These are phyloP conservation scores for Heliconius eleuchia DNA, from an alignment of 1,140 invertebrate species.

Conservation along the genomic window DNA sequence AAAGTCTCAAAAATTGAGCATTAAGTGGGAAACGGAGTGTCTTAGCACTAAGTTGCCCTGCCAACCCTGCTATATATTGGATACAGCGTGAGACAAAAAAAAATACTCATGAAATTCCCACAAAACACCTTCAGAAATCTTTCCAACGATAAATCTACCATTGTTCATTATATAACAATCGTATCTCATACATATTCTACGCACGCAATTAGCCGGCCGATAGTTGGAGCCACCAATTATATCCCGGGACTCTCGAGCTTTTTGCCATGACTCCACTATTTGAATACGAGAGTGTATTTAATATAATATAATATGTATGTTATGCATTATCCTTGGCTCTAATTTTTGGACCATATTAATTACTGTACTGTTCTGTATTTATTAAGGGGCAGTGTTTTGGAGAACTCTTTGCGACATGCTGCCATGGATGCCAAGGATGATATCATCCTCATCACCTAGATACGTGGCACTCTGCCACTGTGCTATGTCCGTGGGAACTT, in stretches of 20 bases:
- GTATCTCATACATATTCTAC: constrained; percentile 64
- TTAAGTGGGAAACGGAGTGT: too few species aligned
- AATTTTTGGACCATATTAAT: background rate
- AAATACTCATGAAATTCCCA: background rate
- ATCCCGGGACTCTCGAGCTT: constrained; percentile 54
- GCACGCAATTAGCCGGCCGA: constrained; percentile 59
- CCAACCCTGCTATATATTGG: too few species aligned
- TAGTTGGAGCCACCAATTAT: constrained; percentile 68
- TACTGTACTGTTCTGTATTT: too few species aligned
- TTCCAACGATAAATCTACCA: background rate
- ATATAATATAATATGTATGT: background rate
- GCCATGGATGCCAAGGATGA: too few species aligned
- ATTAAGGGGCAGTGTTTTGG: too few species aligned
- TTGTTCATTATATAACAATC: constrained; percentile 46
- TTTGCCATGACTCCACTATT: constrained; percentile 47
- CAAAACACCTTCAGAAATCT: background rate
- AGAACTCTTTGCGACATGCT: too few species aligned
- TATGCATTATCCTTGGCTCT: background rate
- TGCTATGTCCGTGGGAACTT: too few species aligned
- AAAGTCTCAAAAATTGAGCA: too few species aligned
- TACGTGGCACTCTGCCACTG: too few species aligned
- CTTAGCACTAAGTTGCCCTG: too few species aligned
- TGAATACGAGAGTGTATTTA: constrained; percentile 26
- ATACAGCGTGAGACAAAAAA: too few species aligned
- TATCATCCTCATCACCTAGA: too few species aligned